Conservation (phyloP, 2,888 invertebrate species). For the Orthosia gothica region DNA sequence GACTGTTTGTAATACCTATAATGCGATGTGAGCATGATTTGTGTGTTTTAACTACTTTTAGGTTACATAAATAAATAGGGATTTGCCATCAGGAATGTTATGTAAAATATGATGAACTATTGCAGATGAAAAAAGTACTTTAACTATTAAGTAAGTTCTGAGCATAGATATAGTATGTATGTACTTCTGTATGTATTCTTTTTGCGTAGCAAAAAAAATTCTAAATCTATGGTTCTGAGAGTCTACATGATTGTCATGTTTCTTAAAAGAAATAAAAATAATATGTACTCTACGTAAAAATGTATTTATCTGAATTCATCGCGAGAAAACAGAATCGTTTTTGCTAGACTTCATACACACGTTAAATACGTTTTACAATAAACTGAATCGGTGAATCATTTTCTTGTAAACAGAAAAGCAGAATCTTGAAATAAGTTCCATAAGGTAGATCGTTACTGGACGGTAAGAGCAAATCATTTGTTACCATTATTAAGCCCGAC, state of each 20-base stretch:
- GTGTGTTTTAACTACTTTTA: constrained; percentile 8
- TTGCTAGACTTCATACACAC: constrained; percentile 2
- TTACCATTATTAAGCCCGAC: constrained; percentile 22
- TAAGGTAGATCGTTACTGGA: not conserved
- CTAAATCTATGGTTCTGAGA: too few species aligned
- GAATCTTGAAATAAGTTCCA: constrained; percentile 15
- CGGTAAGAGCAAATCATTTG: constrained; percentile 6
- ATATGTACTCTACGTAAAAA: not conserved
- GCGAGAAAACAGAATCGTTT: not conserved
- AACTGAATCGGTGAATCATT: not conserved
- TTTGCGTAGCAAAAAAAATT: too few species aligned
- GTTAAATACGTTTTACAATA: not conserved
- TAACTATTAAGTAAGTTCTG: not conserved
- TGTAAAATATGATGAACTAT: constrained; percentile 5
- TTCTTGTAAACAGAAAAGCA: not conserved
- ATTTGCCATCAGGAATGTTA: not conserved
- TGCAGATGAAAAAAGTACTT: not conserved
- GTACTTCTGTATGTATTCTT: too few species aligned
- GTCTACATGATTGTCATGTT: not conserved
- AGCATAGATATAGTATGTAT: too few species aligned
- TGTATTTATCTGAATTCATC: not conserved
- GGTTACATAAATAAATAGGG: not conserved
- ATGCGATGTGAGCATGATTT: constrained; percentile 23
- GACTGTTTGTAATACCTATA: constrained; percentile 28
- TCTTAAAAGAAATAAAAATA: not conserved